Conservation (phyloP, 2,888 invertebrate genomes). For the Uloborus plumipes region DNA sequence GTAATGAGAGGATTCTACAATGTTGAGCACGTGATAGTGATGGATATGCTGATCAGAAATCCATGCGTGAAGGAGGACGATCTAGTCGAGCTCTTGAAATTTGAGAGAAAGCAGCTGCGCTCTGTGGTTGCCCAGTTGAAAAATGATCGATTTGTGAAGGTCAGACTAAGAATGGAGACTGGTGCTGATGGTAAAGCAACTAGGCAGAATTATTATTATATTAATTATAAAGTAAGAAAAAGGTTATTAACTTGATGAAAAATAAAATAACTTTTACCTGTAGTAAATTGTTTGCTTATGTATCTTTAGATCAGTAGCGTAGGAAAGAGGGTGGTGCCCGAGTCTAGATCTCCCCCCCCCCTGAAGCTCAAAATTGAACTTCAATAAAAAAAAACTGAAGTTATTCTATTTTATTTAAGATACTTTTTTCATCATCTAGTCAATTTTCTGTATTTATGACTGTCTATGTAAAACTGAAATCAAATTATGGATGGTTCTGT, state of each 20-base stretch:
- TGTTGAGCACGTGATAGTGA: slow-evolving; percentile 92
- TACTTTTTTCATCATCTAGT: too few relatives aligned
- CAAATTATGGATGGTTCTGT: too few relatives aligned
- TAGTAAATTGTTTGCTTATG: not conserved
- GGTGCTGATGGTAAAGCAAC: slow-evolving; percentile 94
- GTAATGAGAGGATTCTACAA: slow-evolving; percentile 94
- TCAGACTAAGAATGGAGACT: slow-evolving; percentile 93
- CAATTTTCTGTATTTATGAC: too few relatives aligned
- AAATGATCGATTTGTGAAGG: slow-evolving; percentile 94
- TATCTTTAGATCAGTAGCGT: too few relatives aligned
- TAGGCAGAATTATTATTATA: slow-evolving; percentile 96
- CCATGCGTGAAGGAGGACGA: slow-evolving; percentile 81
- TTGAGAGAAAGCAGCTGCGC: slow-evolving; percentile 93
- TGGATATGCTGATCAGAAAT: slow-evolving; percentile 95
- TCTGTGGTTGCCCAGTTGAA: slow-evolving; percentile 87
- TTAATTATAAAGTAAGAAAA: slow-evolving; percentile 85
- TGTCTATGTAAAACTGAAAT: too few relatives aligned
- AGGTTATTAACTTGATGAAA: not conserved
- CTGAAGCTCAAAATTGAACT: too few relatives aligned
- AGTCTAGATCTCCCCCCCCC: too few relatives aligned
- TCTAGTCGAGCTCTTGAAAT: slow-evolving; percentile 87
- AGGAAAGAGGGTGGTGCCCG: too few relatives aligned
- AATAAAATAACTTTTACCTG: not conserved
- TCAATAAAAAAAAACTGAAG: too few relatives aligned
- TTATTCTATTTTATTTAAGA: too few relatives aligned